Evolutionary conservation across 2,888 invertebrate species (phyloP).

Genomic region (Plebejus anna): DNA sequence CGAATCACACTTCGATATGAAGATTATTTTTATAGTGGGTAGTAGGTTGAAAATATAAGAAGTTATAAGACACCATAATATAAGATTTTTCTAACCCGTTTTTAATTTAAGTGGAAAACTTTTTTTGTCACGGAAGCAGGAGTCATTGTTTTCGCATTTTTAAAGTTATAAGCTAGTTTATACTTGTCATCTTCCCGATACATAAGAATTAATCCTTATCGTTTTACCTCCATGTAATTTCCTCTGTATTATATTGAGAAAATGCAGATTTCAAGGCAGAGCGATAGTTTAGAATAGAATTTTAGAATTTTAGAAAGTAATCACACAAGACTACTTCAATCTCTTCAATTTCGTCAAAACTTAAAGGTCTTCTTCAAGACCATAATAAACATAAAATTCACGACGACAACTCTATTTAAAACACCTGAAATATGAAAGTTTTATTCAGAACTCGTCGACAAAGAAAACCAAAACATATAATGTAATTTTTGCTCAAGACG

Average conservation of each 20-base stretch:
- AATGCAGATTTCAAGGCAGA: neutral
- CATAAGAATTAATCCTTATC: too few species aligned
- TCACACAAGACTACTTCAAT: neutral
- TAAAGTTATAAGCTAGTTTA: too few species aligned
- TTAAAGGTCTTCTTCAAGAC: neutral
- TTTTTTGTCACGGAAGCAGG: too few species aligned
- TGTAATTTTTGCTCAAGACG: conserved; percentile 32
- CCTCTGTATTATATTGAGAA: too few species aligned
- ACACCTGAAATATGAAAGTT: conserved; percentile 20
- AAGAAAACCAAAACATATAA: conserved; percentile 26
- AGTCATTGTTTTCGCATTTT: too few species aligned
- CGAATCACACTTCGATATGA: neutral
- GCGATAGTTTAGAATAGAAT: neutral
- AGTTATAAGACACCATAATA: too few species aligned
- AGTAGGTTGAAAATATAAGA: neutral
- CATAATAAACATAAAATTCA: neutral
- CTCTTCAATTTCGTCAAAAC: neutral
- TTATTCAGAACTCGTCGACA: neutral
- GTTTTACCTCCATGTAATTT: too few species aligned
- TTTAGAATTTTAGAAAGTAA: neutral
- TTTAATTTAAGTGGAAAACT: too few species aligned
- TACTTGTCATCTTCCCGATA: too few species aligned
- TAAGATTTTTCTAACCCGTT: too few species aligned
- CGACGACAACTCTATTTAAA: conserved; percentile 7
- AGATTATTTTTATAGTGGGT: neutral